Evolutionary conservation across 2,888 invertebrate species (phyloP), one percentile per base, ranked within the genome.

Genomic region (Spilosoma lubricipeda): DNA sequence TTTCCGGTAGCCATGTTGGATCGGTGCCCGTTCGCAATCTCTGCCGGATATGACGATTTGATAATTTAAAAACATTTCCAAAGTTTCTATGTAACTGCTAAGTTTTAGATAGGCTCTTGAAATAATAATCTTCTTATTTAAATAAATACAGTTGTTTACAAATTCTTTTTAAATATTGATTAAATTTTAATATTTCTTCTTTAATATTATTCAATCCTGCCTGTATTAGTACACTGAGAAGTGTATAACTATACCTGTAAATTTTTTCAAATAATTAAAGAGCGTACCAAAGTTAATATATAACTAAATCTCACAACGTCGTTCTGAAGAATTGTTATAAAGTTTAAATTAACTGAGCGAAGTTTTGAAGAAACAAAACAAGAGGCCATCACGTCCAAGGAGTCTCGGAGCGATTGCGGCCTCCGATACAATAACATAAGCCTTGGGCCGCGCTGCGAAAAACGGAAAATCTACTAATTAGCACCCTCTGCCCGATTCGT

Each of bases 1-100:
- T 90, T 89, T 92, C 92, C 92, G 91, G 89, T 79, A 78, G 90
- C 92, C 91, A 91, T 91, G 82, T 90, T 90, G 91, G 88, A 90
- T 88, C 87, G 85, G 77, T 87, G 90, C 88, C 88, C 89, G 87
- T 80, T 82, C 77, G 83, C 87, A 86, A 90, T 90, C 87, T 88
- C 82, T 77, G 85, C 84, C 90, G 91, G 91, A 91, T 88, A 88
- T 91, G 90, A 90, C 87, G 90, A 88, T 88, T 88, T 88, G 89
- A 90, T 90, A 87, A 88, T 91, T 90, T 88, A 88, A 90, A 88
- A 87, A 85, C 84, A 82, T 70, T 80, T 78, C 75, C 81, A 76
- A 81, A 83, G 74, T 80, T 45, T 74, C 73, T 77, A 74, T 76
- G 82, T 77, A 77, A 80, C 77, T 80, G 87, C 79, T 82, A 83